A percentile compares a stretch with the other conserved stretches of the same genome.
These are phyloP conservation scores for Calliopum simillimum DNA, from an alignment of 2,888 invertebrate genomes.

Conservation along the genomic window DNA sequence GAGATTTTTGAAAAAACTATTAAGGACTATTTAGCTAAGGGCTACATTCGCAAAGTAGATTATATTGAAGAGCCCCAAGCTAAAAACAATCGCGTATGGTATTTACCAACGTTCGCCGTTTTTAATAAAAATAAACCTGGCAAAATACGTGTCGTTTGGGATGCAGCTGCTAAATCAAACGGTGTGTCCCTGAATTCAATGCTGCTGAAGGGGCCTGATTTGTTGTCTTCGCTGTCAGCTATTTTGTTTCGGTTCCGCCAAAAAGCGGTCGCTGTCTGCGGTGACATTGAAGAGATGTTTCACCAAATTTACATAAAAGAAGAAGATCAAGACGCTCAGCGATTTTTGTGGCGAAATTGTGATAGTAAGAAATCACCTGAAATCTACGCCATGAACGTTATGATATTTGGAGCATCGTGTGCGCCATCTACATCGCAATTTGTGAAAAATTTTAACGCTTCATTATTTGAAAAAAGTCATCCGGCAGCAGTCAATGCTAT, in stretches of 20 bases:
- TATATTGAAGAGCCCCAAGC: too few relatives aligned
- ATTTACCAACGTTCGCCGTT: too few relatives aligned
- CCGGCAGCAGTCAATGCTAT: neutral
- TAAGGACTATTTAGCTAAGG: neutral
- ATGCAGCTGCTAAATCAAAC: too few relatives aligned
- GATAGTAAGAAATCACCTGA: neutral
- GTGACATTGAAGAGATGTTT: slow-evolving; percentile 9
- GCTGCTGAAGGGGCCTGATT: slow-evolving; percentile 4
- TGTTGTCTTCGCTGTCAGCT: slow-evolving; percentile 3
- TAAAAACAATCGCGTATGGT: too few relatives aligned
- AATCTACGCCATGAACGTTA: slow-evolving; percentile 3
- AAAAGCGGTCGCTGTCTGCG: slow-evolving; percentile 2
- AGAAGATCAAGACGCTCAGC: slow-evolving; percentile 1
- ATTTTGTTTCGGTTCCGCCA: slow-evolving; percentile 4
- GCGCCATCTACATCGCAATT: slow-evolving; percentile 4
- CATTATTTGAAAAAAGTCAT: neutral
- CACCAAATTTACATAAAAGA: neutral
- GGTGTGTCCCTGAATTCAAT: slow-evolving; percentile 1
- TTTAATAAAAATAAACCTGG: too few relatives aligned
- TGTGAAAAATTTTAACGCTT: slow-evolving; percentile 7
- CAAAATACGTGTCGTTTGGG: too few relatives aligned
- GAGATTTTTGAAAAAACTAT: neutral
- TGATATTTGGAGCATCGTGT: slow-evolving; percentile 4
- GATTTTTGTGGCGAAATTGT: slow-evolving; percentile 3
- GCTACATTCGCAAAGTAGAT: neutral